Evolutionary conservation across 2,113 vertebrate genomes (phyloP), one percentile per base, ranked within the genome.

Genomic region (Salvator merianae): DNA sequence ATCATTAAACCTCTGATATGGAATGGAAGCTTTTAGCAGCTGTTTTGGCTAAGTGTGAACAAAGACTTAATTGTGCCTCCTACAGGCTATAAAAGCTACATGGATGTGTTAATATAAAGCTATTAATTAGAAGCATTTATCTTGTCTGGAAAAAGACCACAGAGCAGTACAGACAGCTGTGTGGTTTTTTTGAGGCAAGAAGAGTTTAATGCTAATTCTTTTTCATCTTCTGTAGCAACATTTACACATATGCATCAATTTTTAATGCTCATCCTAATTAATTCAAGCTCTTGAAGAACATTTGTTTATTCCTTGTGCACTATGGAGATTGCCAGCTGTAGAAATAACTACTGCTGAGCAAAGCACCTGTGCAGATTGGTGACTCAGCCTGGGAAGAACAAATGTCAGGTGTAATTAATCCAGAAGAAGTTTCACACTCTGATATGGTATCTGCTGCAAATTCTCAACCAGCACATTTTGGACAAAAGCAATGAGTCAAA

Each of bases 311-410:
- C 32, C 12, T 0, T 2, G 16, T 1, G 0, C 8, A 32, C 30
- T 68, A 40, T 6, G 38, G 66, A 32, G 74, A 87, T 13, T 13
- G 12, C 55, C 89, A 89, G 90, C 77, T 89, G 83, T 71, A 70
- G 43, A 73, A 59, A 59, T 36, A 65, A 89, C 78, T 2, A 1
- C 38, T 73, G 80, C 77, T 14, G 70, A 83, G 78, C 38, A 50
- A 53, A 3, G 65, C 90, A 90, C 77, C 89, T 92, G 87, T n/a
- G 69, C 82, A 72, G 40, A 16, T 62, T 7, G 14, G 55, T 4
- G 7, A 69, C 77, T 85, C 79, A 4, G 14, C 47, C 40, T 81
- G 59, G 83, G n/a, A 71, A 50, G 40, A 81, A 12, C 2, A 53
- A 81, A 88, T 70, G 47, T 34, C 89, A 77, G 26, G n/a, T 32